These are phyloP conservation scores for Dasypogon diadema DNA, from an alignment of 2,888 invertebrate species.

Conservation along the genomic window DNA sequence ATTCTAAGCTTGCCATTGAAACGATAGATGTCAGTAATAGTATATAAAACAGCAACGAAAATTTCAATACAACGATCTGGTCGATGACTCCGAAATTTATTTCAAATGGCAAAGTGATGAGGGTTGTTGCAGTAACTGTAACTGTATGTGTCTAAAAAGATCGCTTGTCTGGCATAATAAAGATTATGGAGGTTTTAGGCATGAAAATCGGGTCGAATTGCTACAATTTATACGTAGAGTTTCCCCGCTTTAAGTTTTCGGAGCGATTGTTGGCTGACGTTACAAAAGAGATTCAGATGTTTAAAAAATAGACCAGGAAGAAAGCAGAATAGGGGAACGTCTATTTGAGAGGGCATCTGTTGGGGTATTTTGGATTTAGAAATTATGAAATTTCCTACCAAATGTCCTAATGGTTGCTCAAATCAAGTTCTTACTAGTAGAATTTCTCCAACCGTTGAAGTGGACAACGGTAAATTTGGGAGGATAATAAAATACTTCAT, in stretches of 20 bases:
- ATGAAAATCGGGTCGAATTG: constrained; percentile 26
- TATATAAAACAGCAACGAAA: constrained; percentile 41
- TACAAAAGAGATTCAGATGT: constrained; percentile 31
- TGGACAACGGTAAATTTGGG: no score
- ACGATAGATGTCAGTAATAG: no score
- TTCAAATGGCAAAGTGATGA: constrained; percentile 43
- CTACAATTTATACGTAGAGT: constrained; percentile 6
- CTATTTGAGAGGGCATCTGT: no score
- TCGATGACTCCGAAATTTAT: constrained; percentile 36
- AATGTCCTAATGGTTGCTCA: no score
- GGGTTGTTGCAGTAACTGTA: constrained; percentile 17
- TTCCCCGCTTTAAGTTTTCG: neutral
- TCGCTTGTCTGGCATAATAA: constrained; percentile 39
- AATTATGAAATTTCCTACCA: no score
- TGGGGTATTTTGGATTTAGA: no score
- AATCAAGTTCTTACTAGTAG: no score
- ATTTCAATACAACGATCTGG: constrained; percentile 31
- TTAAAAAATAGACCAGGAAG: no score
- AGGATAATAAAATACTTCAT: no score
- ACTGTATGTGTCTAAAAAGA: constrained; percentile 51
- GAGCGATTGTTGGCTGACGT: neutral
- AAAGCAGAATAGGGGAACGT: no score
- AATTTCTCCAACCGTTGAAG: no score
- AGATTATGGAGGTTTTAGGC: constrained; percentile 47
- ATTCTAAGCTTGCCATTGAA: no score